Percentiles rank a stretch among this genome's conserved stretches.
Conservation (phyloP, 2,113 vertebrate species). For the Halichoerus grypus region DNA sequence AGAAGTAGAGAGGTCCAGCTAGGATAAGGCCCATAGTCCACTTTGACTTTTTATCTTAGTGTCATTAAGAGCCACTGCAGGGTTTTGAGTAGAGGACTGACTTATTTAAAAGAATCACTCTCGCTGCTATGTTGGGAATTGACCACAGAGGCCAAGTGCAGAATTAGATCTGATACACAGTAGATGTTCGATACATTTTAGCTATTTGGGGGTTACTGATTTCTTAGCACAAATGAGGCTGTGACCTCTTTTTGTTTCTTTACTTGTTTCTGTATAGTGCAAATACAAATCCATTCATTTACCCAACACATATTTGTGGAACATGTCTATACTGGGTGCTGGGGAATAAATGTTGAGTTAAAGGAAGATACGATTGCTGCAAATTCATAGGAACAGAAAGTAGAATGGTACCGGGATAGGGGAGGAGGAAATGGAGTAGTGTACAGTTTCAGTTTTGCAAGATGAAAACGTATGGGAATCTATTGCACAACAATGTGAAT, state of each 20-base stretch:
- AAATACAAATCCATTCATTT: not conserved
- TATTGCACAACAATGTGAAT: not conserved
- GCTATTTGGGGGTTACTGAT: not conserved
- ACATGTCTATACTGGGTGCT: not conserved
- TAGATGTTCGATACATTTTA: constrained; percentile 28
- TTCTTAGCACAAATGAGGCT: not conserved
- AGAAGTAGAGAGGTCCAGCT: not conserved
- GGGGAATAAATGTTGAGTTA: not conserved
- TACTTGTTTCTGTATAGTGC: not conserved
- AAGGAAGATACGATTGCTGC: not conserved
- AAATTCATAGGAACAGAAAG: constrained; percentile 49
- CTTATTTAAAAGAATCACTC: not conserved
- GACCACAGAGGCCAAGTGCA: not conserved
- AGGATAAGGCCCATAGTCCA: not conserved
- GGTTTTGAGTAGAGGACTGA: not conserved
- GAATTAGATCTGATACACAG: not conserved
- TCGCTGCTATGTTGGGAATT: not conserved
- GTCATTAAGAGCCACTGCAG: not conserved
- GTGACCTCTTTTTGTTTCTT: constrained; percentile 12
- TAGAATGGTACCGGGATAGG: not conserved
- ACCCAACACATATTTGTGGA: constrained; percentile 25
- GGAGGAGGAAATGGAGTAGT: not conserved
- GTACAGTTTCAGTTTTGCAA: constrained; percentile 38
- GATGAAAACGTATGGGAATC: not conserved
- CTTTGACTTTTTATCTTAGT: not conserved